A percentile compares a stretch with the other conserved stretches of the same genome.
Evolutionary conservation across 2,888 invertebrate genomes (phyloP).

Genomic region (Yponomeuta sedellus): DNA sequence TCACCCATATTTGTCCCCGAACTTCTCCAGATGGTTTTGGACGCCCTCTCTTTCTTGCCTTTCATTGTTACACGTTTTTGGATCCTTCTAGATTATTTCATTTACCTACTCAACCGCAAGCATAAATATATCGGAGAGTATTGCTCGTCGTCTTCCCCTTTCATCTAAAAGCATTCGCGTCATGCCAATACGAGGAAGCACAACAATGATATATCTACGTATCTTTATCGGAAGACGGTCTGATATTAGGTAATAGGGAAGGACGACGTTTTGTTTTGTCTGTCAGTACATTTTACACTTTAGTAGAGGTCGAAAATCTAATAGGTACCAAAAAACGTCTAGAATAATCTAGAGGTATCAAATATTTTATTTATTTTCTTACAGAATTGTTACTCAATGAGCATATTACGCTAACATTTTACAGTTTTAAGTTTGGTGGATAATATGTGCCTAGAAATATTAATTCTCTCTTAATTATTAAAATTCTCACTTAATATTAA

Average conservation of each 20-base stretch:
- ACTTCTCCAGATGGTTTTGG: too few species aligned
- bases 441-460: too few species aligned
- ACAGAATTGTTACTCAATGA: too few species aligned
- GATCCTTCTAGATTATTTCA: neutral
- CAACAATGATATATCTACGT: constrained; percentile 3
- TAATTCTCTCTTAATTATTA: too few species aligned
- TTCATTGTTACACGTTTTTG: neutral
- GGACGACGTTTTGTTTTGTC: neutral
- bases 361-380: too few species aligned
- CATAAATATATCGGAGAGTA: neutral
- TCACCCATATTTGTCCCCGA: too few species aligned
- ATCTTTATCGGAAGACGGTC: neutral
- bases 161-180: neutral
- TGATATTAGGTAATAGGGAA: neutral
- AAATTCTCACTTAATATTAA: too few species aligned
- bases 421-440: too few species aligned
- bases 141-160: neutral
- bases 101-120: neutral
- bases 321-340: too few species aligned
- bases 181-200: neutral
- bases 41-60: too few species aligned
- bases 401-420: too few species aligned
- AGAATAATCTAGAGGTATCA: too few species aligned
- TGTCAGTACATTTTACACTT: neutral
- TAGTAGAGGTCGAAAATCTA: neutral